Evolutionary conservation across 2,113 vertebrate species (phyloP).

Genomic region (Raphicerus campestris): DNA sequence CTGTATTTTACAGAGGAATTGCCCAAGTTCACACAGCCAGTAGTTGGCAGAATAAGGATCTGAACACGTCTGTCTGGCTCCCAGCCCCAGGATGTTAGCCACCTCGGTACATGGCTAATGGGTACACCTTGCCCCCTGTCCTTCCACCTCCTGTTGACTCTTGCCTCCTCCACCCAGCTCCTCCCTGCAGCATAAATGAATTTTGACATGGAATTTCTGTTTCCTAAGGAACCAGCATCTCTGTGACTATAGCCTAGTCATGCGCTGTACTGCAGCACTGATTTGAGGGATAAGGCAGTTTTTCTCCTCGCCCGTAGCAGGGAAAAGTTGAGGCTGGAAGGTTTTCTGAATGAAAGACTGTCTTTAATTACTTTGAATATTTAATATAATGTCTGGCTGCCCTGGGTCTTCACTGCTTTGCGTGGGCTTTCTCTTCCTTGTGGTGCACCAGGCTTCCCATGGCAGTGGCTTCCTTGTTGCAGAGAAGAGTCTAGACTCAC

Average conservation of each 20-base stretch:
- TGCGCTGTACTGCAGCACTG: rapidly evolving
- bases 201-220: neutral
- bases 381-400: neutral
- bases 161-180: neutral
- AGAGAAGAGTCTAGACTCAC: neutral
- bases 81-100: neutral
- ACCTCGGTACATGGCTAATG: too few relatives aligned
- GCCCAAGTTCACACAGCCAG: neutral
- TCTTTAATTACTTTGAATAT: neutral
- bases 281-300: neutral
- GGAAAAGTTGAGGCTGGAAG: neutral
- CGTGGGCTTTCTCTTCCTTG: neutral
- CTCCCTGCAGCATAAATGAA: neutral
- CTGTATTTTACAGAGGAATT: neutral
- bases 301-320: neutral
- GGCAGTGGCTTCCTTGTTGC: neutral
- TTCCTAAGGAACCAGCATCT: neutral
- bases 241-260: neutral
- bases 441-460: neutral
- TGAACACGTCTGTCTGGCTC: neutral
- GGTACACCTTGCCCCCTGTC: neutral
- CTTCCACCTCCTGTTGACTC: neutral
- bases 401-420: neutral
- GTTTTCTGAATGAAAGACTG: neutral
- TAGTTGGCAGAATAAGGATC: neutral